Conservation (phyloP, 2,113 vertebrate species). For the Furnarius figulus region DNA sequence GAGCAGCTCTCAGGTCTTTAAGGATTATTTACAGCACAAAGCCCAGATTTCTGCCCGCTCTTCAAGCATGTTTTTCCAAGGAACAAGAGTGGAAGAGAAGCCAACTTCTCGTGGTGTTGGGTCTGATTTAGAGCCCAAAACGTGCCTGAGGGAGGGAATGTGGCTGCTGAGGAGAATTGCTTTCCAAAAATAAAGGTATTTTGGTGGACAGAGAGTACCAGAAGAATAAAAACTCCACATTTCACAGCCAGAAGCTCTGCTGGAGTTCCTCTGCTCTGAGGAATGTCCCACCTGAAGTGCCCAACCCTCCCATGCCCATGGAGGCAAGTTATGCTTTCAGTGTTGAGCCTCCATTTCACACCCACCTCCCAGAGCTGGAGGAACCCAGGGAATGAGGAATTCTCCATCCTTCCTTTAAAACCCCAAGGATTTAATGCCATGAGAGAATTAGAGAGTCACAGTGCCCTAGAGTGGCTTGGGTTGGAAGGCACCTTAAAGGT, state of each 20-base stretch:
- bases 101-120: background rate
- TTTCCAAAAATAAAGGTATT: background rate
- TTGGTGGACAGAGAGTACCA: background rate
- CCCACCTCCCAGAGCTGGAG: background rate
- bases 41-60: background rate
- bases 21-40: background rate
- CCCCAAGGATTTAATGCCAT: background rate
- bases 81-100: background rate
- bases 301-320: background rate
- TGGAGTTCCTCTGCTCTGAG: background rate
- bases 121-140: background rate
- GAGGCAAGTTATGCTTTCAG: background rate
- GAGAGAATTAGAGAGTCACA: accelerated
- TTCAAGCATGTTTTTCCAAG: background rate
- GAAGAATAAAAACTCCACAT: background rate
- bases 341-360: background rate
- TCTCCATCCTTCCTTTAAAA: background rate
- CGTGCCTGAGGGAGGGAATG: background rate
- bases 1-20: background rate
- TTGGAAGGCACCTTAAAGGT: background rate
- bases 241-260: background rate
- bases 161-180: background rate
- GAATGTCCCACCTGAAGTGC: accelerated
- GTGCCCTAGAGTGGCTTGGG: background rate
- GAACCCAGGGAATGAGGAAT: background rate